Evolutionary conservation across 2,888 invertebrate genomes (phyloP), one percentile per base, ranked within the genome.

Genomic region (Deilephila elpenor): DNA sequence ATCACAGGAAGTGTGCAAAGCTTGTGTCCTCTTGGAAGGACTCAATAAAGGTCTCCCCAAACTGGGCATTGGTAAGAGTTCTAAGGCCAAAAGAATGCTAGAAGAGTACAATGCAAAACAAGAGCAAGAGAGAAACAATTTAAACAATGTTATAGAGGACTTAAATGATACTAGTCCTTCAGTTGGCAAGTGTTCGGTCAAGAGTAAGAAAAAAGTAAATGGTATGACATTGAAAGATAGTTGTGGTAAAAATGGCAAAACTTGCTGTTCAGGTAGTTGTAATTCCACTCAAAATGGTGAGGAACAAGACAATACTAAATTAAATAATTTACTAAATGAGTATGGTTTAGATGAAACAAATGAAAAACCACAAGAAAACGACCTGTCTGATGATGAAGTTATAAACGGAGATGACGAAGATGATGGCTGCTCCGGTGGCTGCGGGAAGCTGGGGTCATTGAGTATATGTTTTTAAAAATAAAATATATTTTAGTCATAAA

Each of bases 1-100:
- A 0, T 99, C 99, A 77, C 99, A 99, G 88, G 96, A 97, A 82
- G 96, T 99, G 5, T 99, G 99, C 89, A 99, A 99, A 90, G 99
- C 99, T 0, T 99, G 99, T 89, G 96, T 98, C 0, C 95, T 99
- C 74, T 93, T 99, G 5, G 99, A 99, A 93, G 99, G 99, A 0
- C 95, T 99, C 2, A 99, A 99, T 90, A 96, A 97, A 91, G 99
- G 99, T 2, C 91, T 98, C 70, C 99, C 99, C 0, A 97, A 96
- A 88, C 95, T 98, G 70, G 98, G 98, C n/a, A 97, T 98, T 53
- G 98, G 98, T 3, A 98, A 98, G 89, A 97, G 97, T 73, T 97
- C 97, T n/a, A 97, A 97, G 88, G 97, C 96, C 0, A 96, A 96
- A 79, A 95, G 95, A 80, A 95, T 96, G 94, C 91, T 96, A 59